Evolutionary conservation across 92 coral and sea anemone species (phyloP).

Genomic region (Siderastrea siderea): DNA sequence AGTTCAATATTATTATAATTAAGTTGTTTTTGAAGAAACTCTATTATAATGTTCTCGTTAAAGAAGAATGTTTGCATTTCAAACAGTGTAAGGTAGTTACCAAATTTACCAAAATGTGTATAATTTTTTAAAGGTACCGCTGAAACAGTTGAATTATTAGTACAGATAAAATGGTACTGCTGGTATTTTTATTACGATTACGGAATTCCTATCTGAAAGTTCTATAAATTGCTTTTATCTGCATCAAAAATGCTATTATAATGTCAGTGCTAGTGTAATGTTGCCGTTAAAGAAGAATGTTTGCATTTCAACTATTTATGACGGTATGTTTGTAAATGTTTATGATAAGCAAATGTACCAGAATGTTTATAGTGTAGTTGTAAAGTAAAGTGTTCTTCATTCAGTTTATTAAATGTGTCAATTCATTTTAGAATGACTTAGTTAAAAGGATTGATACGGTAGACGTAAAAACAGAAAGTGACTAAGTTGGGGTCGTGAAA

Average conservation of each 20-base stretch:
- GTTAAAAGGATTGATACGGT: too few species aligned
- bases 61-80: slow-evolving; percentile 8
- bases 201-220: background rate
- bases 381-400: too few species aligned
- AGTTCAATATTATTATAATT: background rate
- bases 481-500: too few species aligned
- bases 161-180: too few species aligned
- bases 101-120: too few species aligned
- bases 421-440: too few species aligned
- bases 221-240: background rate
- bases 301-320: background rate
- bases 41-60: background rate
- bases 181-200: too few species aligned
- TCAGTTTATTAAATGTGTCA: too few species aligned
- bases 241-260: background rate
- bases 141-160: too few species aligned
- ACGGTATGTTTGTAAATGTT: slow-evolving; percentile 5
- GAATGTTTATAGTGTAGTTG: too few species aligned
- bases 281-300: background rate
- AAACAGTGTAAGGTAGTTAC: background rate
- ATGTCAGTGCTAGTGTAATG: background rate
- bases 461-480: too few species aligned
- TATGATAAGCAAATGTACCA: background rate
- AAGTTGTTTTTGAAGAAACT: background rate
- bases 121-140: too few species aligned